Conservation (phyloP, 2,113 vertebrate species). For the Brachirus orientalis region DNA sequence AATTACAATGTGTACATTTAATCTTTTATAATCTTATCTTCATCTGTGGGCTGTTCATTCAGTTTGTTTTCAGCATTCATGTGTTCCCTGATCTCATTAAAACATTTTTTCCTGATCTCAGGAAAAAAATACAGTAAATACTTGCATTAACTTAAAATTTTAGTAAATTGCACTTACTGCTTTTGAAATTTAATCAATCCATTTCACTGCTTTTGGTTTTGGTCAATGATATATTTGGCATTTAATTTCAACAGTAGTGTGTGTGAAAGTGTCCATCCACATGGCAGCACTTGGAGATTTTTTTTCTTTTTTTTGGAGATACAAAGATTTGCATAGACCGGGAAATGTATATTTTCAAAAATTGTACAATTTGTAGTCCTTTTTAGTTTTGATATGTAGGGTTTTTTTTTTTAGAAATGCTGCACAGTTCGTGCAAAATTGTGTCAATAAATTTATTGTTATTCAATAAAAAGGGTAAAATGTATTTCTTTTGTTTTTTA, state of each 20-base stretch:
- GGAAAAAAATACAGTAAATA: conserved; percentile 14
- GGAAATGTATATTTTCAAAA: conserved; percentile 83
- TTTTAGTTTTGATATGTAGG: conserved; percentile 75
- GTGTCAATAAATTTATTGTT: conserved; percentile 74
- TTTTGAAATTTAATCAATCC: conserved; percentile 24
- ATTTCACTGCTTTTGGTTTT: conserved; percentile 10
- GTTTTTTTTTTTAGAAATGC: conserved; percentile 73
- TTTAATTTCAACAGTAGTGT: conserved; percentile 43
- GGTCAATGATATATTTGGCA: conserved; percentile 8
- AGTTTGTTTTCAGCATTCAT: conserved; percentile 26
- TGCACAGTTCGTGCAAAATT: conserved; percentile 72
- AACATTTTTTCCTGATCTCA: background rate
- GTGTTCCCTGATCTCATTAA: conserved; percentile 24
- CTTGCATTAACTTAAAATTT: conserved; percentile 15
- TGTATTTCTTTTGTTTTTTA: background rate
- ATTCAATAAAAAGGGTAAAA: conserved; percentile 73
- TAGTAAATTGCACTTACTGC: conserved; percentile 18
- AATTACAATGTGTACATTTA: conserved; percentile 35
- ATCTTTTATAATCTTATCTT: conserved; percentile 47
- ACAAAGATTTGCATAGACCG: conserved; percentile 69
- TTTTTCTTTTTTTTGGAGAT: conserved; percentile 28
- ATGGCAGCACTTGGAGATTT: conserved; percentile 35
- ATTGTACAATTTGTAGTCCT: conserved; percentile 80
- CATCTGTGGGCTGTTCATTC: conserved; percentile 34
- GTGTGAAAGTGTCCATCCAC: conserved; percentile 20